Evolutionary conservation across 2,797 vertebrate species (phyloP).

Genomic region (Arremon brunneinucha): DNA sequence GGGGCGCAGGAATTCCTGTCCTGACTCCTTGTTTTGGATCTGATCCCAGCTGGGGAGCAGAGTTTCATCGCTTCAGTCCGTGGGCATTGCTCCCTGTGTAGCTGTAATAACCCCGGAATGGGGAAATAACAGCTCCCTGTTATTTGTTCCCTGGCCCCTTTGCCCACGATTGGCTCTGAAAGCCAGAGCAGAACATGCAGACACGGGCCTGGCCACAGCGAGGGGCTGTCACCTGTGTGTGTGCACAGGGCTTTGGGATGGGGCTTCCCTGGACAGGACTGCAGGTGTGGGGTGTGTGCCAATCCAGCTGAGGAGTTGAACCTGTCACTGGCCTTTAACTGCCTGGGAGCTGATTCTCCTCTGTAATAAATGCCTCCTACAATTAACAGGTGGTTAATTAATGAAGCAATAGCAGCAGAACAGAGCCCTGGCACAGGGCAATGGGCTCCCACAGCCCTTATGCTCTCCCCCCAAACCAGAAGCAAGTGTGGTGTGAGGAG

Average conservation of each 20-base stretch:
- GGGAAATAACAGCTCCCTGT: background rate
- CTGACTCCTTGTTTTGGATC: rapidly evolving
- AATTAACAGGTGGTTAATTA: constrained; percentile 67
- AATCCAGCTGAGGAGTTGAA: background rate
- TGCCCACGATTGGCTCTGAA: rapidly evolving
- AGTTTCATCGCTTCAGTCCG: background rate
- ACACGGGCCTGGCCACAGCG: rapidly evolving
- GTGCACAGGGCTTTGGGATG: rapidly evolving
- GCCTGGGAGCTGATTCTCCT: background rate
- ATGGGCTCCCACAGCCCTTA: constrained; percentile 51
- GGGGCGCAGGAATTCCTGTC: background rate
- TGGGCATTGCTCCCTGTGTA: background rate
- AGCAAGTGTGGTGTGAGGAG: background rate
- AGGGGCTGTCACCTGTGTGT: rapidly evolving
- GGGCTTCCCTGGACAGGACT: rapidly evolving
- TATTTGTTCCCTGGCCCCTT: background rate
- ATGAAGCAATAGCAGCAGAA: constrained; percentile 28
- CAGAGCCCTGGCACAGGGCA: constrained; percentile 58
- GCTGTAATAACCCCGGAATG: background rate
- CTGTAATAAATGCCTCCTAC: background rate
- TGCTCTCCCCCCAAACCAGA: constrained; percentile 55
- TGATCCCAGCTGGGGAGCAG: background rate
- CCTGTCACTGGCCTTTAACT: background rate
- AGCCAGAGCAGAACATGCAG: background rate
- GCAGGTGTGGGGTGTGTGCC: background rate